These are phyloP conservation scores for Ormyrus pomaceus DNA, from an alignment of 2,888 invertebrate species.

Conservation along the genomic window DNA sequence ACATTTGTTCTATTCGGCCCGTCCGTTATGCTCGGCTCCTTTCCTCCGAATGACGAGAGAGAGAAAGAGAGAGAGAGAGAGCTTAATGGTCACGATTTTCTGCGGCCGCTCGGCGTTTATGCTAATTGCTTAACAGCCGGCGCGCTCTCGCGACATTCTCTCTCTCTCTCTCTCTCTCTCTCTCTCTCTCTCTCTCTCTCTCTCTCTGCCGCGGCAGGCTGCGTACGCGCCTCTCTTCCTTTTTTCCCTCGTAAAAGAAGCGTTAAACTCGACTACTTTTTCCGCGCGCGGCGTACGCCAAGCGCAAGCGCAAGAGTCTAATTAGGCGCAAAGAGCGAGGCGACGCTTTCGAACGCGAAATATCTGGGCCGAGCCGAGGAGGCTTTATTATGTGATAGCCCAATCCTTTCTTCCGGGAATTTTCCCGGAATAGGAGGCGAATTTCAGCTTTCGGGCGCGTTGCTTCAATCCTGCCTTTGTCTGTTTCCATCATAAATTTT, in stretches of 20 bases:
- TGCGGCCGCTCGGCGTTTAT: constrained; percentile 33
- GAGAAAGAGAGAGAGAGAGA: neutral
- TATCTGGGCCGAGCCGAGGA: too few species aligned
- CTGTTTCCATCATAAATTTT: too few species aligned
- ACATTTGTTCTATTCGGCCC: neutral
- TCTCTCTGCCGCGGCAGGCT: neutral
- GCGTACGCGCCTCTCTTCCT: neutral
- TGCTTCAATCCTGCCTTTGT: too few species aligned
- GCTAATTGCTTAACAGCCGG: constrained; percentile 48
- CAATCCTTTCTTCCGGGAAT: too few species aligned
- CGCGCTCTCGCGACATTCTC: constrained; percentile 9
- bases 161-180: neutral
- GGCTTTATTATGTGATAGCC: too few species aligned
- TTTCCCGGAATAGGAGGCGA: neutral
- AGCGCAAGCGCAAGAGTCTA: constrained; percentile 27
- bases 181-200: neutral
- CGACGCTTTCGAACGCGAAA: too few species aligned
- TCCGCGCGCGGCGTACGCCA: constrained; percentile 16
- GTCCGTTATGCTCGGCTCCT: constrained; percentile 1
- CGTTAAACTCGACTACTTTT: constrained; percentile 38
- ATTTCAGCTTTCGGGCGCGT: neutral
- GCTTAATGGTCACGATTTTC: constrained; percentile 25
- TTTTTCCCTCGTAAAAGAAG: constrained; percentile 53
- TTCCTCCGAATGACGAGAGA: constrained; percentile 1
- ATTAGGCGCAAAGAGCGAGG: constrained; percentile 46